Base-by-base conservation (phyloP, 2,888 invertebrate species). In the Gasteruption jaculator region DNA sequence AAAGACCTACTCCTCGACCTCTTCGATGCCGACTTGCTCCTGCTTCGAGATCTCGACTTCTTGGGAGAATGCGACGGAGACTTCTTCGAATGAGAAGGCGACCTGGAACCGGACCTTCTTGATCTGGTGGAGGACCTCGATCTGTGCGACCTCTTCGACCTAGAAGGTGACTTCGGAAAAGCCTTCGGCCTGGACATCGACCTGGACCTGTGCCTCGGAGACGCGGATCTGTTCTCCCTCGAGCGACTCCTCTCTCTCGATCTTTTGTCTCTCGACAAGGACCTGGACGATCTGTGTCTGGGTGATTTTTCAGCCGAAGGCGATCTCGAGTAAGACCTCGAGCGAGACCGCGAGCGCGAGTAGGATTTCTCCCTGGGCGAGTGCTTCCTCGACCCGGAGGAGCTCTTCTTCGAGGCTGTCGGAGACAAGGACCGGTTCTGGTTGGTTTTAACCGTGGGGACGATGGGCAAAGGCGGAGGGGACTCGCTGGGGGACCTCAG, bases 21-120 rank as follows among this genome's bases (percentile, higher is more conserved):
- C 47, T 51, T 35, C 41, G 46, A 38, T 10, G 12, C 38, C 21
- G 53, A 54, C n/a, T 33, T 75, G 74, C 58, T 74, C 60, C 20
- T 29, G 16, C 59, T 59, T 8, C 58, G 49, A 21, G 57, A 58
- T 31, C 52, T 43, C 8, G 51, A 57, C 5, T 61, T 63, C n/a
- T 40, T 52, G 4, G 58, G 53, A 1, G 65, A 63, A 22, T 49
- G 51, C 1, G 65, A 61, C 3, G 51, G 41, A 2, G 57, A 60
- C 40, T 57, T 60, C 34, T 61, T 62, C 3, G 53, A 50, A 11
- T 52, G 49, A 3, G 58, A 58, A 0, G 49, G 48, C 8, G 60
- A 59, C 14, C 58, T 54, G 4, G 54, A 33, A 53, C 16, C 22
- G 5, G 64, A 62, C 16, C 42, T 52, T 21, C 61, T 65, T 4